phyloP scores from a whole-genome alignment of 2,888 invertebrate genomes.

The Drosophila robusta region DNA sequence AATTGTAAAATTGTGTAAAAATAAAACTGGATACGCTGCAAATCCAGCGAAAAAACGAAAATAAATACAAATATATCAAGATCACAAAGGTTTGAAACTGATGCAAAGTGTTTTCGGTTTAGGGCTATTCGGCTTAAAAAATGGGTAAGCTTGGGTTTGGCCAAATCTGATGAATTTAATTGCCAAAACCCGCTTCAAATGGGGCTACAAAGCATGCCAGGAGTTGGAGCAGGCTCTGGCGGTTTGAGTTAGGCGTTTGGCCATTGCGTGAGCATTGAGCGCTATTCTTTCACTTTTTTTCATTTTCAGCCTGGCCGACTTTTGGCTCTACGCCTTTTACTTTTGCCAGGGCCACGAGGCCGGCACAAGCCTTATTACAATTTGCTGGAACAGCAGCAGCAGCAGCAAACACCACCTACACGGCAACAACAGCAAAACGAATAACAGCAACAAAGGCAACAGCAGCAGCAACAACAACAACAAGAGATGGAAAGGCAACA shows the following conservation, averaged over 20 bases:
- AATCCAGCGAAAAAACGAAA: background rate
- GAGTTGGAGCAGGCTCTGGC: background rate
- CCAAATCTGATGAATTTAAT: constrained; percentile 64
- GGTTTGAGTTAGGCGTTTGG: background rate
- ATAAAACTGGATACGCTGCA: too few relatives aligned
- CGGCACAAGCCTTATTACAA: constrained; percentile 68
- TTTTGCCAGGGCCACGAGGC: constrained; percentile 42
- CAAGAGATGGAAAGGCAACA: constrained; percentile 52
- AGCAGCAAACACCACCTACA: constrained; percentile 38
- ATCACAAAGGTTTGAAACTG: background rate
- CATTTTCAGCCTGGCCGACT: constrained; percentile 12
- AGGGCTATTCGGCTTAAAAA: background rate
- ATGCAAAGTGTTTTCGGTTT: constrained; percentile 10
- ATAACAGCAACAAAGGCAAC: constrained; percentile 15
- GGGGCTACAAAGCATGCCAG: background rate
- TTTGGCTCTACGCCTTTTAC: constrained; percentile 56
- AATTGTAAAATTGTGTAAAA: too few relatives aligned
- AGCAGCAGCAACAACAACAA: constrained; percentile 31
- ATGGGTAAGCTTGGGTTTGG: background rate
- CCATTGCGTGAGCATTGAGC: constrained; percentile 48
- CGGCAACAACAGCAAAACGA: constrained; percentile 16
- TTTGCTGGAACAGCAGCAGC: constrained; percentile 43
- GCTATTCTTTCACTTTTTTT: constrained; percentile 54
- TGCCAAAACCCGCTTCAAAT: constrained; percentile 54
- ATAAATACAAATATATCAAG: constrained; percentile 10